Evolutionary conservation across 2,888 invertebrate species (phyloP).

Genomic region (Microdon myrmicae): DNA sequence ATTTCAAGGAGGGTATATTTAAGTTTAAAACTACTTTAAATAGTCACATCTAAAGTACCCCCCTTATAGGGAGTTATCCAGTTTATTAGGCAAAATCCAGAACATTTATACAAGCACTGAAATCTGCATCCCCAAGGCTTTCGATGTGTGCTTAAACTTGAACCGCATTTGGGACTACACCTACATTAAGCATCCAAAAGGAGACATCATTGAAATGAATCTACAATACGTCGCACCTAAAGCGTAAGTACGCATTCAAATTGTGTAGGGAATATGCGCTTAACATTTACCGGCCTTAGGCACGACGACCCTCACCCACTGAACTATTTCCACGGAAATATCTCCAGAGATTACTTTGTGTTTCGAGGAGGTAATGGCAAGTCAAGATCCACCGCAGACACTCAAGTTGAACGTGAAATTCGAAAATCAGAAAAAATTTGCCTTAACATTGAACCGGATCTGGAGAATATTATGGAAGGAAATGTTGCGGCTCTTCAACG

Average conservation of each 20-base stretch:
- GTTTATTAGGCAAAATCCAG: constrained; percentile 69
- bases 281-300: constrained; percentile 7
- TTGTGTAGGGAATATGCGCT: not conserved
- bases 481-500: constrained; percentile 56
- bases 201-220: constrained; percentile 40
- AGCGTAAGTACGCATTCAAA: constrained; percentile 4
- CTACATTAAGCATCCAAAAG: constrained; percentile 45
- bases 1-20: constrained; percentile 67
- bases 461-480: constrained; percentile 71
- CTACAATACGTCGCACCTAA: constrained; percentile 53
- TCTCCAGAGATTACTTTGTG: constrained; percentile 53
- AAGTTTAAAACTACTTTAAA: not conserved
- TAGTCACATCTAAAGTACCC: not conserved
- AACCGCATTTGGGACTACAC: constrained; percentile 55
- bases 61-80: constrained; percentile 66
- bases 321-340: constrained; percentile 46
- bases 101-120: constrained; percentile 71
- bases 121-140: constrained; percentile 68
- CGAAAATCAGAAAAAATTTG: constrained; percentile 63
- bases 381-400: constrained; percentile 4
- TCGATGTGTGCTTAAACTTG: constrained; percentile 60
- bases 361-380: constrained; percentile 35
- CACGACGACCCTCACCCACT: constrained; percentile 39
- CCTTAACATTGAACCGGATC: constrained; percentile 72
- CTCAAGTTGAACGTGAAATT: constrained; percentile 34